These are phyloP conservation scores for Thalassophryne amazonica DNA, from an alignment of 2,797 vertebrate species.

Conservation along the genomic window DNA sequence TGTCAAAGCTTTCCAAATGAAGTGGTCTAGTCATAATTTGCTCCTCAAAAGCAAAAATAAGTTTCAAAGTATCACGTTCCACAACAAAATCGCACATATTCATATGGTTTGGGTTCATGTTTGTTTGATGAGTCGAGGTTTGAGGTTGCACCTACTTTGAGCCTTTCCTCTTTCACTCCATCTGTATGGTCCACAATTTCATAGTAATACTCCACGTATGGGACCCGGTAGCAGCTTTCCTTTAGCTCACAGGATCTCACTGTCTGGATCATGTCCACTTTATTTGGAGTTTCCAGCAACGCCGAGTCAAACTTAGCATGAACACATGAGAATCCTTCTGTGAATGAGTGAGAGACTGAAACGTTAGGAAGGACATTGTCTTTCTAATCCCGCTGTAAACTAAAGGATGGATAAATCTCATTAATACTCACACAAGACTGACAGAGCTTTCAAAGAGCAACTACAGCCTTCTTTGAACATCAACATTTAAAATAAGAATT, in stretches of 20 bases:
- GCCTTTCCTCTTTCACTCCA: slow-evolving; percentile 68
- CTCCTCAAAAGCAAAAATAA: background rate
- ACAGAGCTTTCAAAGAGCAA: no score
- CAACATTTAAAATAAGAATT: no score
- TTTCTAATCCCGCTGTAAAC: background rate
- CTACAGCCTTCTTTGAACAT: no score
- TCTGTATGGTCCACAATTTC: slow-evolving; percentile 60
- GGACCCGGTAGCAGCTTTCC: slow-evolving; percentile 72
- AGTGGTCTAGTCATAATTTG: slow-evolving; percentile 5
- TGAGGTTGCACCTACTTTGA: slow-evolving; percentile 65
- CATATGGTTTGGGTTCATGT: no score
- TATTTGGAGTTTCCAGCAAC: slow-evolving; percentile 73
- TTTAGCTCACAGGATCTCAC: slow-evolving; percentile 73
- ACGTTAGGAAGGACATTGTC: background rate
- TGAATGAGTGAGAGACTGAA: background rate
- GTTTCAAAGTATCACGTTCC: no score
- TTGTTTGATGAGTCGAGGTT: background rate
- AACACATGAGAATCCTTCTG: slow-evolving; percentile 77
- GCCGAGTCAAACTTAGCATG: slow-evolving; percentile 78
- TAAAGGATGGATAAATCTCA: no score
- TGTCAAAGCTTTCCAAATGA: slow-evolving; percentile 46
- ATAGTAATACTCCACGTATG: slow-evolving; percentile 76
- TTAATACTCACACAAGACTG: no score
- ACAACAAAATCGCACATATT: no score
- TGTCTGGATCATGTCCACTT: slow-evolving; percentile 68